Conservation (phyloP, 2,888 invertebrate genomes). For the Diplazon laetatorius region DNA sequence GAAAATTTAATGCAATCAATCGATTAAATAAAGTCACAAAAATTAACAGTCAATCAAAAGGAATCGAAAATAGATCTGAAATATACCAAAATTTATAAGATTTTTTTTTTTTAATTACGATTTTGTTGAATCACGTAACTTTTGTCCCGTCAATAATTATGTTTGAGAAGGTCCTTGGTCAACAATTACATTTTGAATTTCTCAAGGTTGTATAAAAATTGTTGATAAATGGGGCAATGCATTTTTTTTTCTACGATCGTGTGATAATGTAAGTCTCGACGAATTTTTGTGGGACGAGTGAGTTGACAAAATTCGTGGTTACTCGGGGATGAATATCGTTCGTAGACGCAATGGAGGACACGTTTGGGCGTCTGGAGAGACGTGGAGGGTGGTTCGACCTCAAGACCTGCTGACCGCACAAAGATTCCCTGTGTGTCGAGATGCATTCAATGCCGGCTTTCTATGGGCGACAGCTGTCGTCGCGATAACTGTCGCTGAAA, state of each 20-base stretch:
- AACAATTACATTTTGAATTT: neutral
- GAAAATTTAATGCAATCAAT: no score
- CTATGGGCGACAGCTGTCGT: conserved; percentile 69
- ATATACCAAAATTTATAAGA: no score
- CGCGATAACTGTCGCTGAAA: conserved; percentile 68
- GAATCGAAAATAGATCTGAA: no score
- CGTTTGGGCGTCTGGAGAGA: conserved; percentile 1
- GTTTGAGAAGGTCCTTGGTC: no score
- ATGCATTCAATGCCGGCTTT: conserved; percentile 62
- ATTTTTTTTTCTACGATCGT: neutral
- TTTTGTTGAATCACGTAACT: no score
- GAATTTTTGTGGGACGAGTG: neutral
- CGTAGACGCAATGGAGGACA: neutral
- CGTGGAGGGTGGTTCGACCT: conserved; percentile 39
- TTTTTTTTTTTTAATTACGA: no score
- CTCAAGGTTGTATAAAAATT: neutral
- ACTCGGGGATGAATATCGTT: conserved; percentile 25
- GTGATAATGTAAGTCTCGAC: neutral
- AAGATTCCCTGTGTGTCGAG: conserved; percentile 55
- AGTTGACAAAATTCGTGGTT: conserved; percentile 25
- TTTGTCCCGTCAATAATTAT: no score
- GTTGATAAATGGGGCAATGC: neutral
- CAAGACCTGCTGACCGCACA: conserved; percentile 65
- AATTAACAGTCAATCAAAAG: no score
- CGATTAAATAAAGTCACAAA: no score